Percentiles rank a stretch among this genome's conserved stretches.
Evolutionary conservation across 2,113 vertebrate species (phyloP).

Genomic region (Polypterus senegalus): DNA sequence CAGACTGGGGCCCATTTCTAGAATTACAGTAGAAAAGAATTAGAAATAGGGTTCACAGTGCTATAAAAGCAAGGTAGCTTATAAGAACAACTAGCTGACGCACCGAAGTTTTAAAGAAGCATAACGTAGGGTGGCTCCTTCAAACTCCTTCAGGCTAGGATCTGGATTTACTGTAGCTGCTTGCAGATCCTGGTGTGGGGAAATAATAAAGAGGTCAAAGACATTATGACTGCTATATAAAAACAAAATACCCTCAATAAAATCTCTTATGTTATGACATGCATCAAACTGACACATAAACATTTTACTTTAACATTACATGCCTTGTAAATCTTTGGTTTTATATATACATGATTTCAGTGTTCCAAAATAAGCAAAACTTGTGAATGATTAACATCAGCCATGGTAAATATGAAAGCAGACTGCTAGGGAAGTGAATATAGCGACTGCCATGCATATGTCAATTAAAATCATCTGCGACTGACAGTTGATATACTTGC

Average conservation of each 20-base stretch:
- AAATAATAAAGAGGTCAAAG: slow-evolving; percentile 24
- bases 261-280: slow-evolving; percentile 1
- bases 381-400: background rate
- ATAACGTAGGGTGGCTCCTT: slow-evolving; percentile 83
- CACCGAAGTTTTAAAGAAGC: slow-evolving; percentile 90
- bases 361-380: background rate
- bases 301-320: slow-evolving; percentile 2
- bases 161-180: slow-evolving; percentile 84
- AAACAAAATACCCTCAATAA: background rate
- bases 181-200: slow-evolving; percentile 62
- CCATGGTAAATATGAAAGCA: background rate
- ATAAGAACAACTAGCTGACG: background rate
- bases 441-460: slow-evolving; percentile 63
- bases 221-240: background rate
- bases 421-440: slow-evolving; percentile 28
- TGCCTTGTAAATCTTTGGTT: background rate
- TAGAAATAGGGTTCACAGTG: slow-evolving; percentile 3
- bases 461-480: slow-evolving; percentile 30
- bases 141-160: slow-evolving; percentile 86
- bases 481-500: slow-evolving; percentile 72
- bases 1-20: slow-evolving; percentile 68
- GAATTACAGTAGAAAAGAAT: slow-evolving; percentile 3
- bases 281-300: background rate
- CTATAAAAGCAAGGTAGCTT: background rate
- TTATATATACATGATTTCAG: background rate